Conservation (phyloP, 1,140 invertebrate genomes). For the Drosophila ohnishii region DNA sequence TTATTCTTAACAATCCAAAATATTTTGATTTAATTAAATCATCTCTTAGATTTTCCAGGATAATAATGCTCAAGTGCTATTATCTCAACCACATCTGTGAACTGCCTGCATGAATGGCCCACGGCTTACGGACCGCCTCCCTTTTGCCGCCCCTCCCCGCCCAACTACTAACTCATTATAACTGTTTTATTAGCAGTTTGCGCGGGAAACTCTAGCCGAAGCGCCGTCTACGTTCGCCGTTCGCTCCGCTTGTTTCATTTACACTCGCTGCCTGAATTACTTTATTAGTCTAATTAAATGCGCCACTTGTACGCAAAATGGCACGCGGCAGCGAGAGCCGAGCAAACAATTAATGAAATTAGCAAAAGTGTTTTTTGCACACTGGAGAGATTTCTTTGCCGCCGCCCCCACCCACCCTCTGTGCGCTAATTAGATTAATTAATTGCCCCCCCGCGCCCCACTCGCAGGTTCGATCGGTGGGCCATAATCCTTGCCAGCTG, state of each 20-base stretch:
- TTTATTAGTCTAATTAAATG: slow-evolving; percentile 81
- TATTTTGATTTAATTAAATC: too few relatives aligned
- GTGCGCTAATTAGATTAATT: slow-evolving; percentile 45
- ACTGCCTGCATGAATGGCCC: slow-evolving; percentile 9
- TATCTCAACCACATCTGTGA: background rate
- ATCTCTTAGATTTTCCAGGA: background rate
- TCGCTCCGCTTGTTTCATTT: slow-evolving; percentile 55
- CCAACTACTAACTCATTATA: slow-evolving; percentile 67
- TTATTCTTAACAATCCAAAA: too few relatives aligned
- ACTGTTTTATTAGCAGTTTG: slow-evolving; percentile 72
- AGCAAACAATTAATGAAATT: slow-evolving; percentile 78
- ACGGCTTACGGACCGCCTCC: background rate
- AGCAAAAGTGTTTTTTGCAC: slow-evolving; percentile 52
- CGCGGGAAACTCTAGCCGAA: slow-evolving; percentile 21
- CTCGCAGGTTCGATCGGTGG: slow-evolving; percentile 6
- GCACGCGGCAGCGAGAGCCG: slow-evolving; percentile 32
- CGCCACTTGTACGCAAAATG: slow-evolving; percentile 70
- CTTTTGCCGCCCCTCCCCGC: background rate
- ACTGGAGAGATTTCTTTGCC: slow-evolving; percentile 15
- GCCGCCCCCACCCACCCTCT: background rate
- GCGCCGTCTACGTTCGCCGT: slow-evolving; percentile 19
- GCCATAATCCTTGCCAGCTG: slow-evolving; percentile 36
- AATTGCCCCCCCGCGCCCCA: slow-evolving; percentile 20
- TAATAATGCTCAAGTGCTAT: background rate
- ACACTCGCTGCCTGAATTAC: slow-evolving; percentile 66